These are phyloP conservation scores for Synanthedon vespiformis DNA, from an alignment of 2,888 invertebrate species.

Conservation along the genomic window DNA sequence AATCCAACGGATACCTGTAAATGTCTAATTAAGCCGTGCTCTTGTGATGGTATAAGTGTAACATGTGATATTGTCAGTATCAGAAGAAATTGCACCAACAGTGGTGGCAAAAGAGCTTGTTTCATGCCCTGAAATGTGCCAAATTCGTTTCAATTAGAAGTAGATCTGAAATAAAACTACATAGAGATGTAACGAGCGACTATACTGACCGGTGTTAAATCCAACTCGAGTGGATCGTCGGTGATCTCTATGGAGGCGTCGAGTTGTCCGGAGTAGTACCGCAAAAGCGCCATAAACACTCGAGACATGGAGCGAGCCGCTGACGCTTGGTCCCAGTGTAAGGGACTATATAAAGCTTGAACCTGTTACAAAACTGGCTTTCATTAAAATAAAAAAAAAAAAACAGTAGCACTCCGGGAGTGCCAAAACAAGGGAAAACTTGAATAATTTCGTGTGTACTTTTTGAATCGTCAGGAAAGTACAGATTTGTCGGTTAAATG, in stretches of 20 bases:
- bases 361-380: conserved; percentile 16
- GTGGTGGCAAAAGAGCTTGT: conserved; percentile 24
- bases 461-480: too few species aligned
- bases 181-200: too few species aligned
- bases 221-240: conserved; percentile 44
- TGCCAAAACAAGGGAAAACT: too few species aligned
- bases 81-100: conserved; percentile 43
- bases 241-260: conserved; percentile 40
- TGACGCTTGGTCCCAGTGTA: conserved; percentile 37
- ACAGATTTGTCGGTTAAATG: too few species aligned
- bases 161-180: too few species aligned
- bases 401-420: too few species aligned
- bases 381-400: too few species aligned
- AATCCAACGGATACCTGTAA: conserved; percentile 27
- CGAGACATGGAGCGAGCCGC: conserved; percentile 44
- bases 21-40: conserved; percentile 45
- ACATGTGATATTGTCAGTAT: conserved; percentile 46
- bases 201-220: conserved; percentile 31
- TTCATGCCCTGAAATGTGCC: conserved; percentile 30
- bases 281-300: conserved; percentile 39
- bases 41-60: conserved; percentile 44
- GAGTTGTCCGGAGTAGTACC: conserved; percentile 29
- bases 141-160: too few species aligned
- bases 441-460: too few species aligned
- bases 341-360: conserved; percentile 42